phyloP scores from a whole-genome alignment of 2,113 vertebrate genomes.

The Triplophysa rosa region DNA sequence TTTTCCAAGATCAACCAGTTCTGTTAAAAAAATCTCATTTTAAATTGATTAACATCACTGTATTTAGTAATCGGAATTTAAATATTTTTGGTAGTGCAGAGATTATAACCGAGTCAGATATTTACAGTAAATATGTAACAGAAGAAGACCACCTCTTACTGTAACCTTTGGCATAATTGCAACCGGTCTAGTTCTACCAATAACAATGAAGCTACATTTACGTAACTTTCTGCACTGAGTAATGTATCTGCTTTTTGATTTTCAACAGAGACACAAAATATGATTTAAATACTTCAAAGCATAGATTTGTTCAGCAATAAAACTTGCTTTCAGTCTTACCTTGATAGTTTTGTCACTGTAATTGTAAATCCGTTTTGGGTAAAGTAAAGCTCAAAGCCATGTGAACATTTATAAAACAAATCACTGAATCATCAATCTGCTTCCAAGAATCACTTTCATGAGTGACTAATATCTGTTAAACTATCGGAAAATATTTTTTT shows the following conservation, averaged over 20 bases:
- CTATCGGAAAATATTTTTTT: not conserved
- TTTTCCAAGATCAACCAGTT: constrained; percentile 35
- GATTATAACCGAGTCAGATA: not conserved
- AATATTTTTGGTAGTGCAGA: not conserved
- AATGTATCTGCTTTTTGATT: not conserved
- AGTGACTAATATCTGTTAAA: constrained; percentile 26
- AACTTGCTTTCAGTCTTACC: not conserved
- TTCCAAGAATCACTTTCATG: constrained; percentile 2
- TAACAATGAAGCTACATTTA: not conserved
- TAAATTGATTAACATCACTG: not conserved
- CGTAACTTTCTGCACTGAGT: no score
- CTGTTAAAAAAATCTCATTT: not conserved
- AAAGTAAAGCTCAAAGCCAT: not conserved
- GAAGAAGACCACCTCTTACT: not conserved
- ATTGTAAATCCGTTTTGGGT: not conserved
- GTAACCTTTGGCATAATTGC: not conserved
- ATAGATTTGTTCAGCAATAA: not conserved
- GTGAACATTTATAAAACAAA: not conserved
- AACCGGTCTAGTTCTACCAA: no score
- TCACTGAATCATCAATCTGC: constrained; percentile 8
- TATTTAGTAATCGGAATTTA: not conserved
- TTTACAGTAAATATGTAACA: not conserved
- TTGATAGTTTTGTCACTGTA: constrained; percentile 2
- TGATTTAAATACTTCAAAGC: constrained; percentile 12
- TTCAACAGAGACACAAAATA: not conserved